phyloP scores from a whole-genome alignment of 1,140 invertebrate species.

The Drosophila mojavensis region DNA sequence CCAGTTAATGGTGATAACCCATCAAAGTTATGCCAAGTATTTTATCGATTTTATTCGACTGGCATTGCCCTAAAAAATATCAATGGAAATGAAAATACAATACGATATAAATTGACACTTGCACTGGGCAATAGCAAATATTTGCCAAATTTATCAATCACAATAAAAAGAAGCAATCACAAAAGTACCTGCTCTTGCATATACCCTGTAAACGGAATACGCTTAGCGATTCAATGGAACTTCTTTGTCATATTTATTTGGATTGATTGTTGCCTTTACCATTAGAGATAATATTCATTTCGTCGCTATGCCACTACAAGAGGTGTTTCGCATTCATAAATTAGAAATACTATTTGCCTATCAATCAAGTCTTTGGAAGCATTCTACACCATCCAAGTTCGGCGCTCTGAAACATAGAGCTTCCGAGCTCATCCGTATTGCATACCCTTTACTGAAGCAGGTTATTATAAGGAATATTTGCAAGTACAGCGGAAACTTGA shows the following conservation, averaged over 20 bases:
- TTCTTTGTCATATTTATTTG: not conserved
- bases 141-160: conserved; percentile 39
- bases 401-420: not conserved
- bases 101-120: conserved; percentile 56
- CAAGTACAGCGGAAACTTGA: conserved; percentile 52
- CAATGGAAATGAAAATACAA: conserved; percentile 35
- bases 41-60: conserved; percentile 54
- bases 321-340: too few relatives aligned
- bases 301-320: too few relatives aligned
- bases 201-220: conserved; percentile 13
- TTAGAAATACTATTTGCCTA: too few relatives aligned
- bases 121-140: conserved; percentile 53
- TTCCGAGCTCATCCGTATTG: not conserved
- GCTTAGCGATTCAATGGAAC: not conserved
- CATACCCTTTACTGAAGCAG: not conserved
- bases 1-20: conserved; percentile 15
- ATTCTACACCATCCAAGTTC: too few relatives aligned
- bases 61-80: conserved; percentile 54
- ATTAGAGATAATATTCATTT: too few relatives aligned
- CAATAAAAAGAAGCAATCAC: conserved; percentile 14
- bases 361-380: too few relatives aligned
- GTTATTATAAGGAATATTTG: conserved; percentile 6
- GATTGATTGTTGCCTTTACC: too few relatives aligned
- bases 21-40: conserved; percentile 71
- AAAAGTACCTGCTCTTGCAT: not conserved